Base-by-base conservation (phyloP, 37 sponge, comb jelly and placozoan species). In the Bolinopsis microptera region DNA sequence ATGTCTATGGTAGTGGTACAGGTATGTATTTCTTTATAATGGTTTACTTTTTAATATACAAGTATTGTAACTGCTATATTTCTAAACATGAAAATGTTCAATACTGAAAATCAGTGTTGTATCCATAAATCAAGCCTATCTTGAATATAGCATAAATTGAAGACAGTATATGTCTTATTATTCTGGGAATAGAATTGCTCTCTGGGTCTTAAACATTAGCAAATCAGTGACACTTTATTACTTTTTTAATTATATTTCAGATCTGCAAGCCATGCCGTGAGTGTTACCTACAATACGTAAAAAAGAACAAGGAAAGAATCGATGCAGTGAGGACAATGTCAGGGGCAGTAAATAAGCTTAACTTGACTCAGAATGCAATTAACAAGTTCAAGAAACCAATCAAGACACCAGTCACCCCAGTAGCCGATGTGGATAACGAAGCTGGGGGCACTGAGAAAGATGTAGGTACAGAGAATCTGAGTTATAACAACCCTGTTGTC, bases 241-340 rank as follows among this genome's bases (percentile, higher is more conserved):
- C n/a, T n/a, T n/a, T n/a, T n/a, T n/a, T n/a, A n/a, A n/a, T n/a
- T n/a, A n/a, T n/a, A n/a, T n/a, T n/a, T n/a, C 90, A 86, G 90
- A 86, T 86, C 25, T 36, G 48, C 18, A 86, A 86, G 30, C 90
- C 90, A 0, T 86, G 90, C 61, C 13, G 90, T 18, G 61, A 86
- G 8, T 86, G 90, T 48, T 86, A 86, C 31, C 90, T 86, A 27
- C 30, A 24, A 0, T 86, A 86, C 90, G 0, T 22, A 0, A 38
- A 38, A 9, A 86, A 77, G 61, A 48, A 13, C 61, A 48, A 13
- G 13, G 13, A 48, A 18, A 5, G 61, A 48, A 48, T 48, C 5
- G 61, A 48, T 5, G 13, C 61, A 18, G 61, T 48, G 61, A 48
- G 13, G 61, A 13, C 9, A 5, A 5, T 48, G 61, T 18, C 5